Evolutionary conservation across 1,140 invertebrate genomes (phyloP), one percentile per base, ranked within the genome.

Genomic region (Plectus sambesii): DNA sequence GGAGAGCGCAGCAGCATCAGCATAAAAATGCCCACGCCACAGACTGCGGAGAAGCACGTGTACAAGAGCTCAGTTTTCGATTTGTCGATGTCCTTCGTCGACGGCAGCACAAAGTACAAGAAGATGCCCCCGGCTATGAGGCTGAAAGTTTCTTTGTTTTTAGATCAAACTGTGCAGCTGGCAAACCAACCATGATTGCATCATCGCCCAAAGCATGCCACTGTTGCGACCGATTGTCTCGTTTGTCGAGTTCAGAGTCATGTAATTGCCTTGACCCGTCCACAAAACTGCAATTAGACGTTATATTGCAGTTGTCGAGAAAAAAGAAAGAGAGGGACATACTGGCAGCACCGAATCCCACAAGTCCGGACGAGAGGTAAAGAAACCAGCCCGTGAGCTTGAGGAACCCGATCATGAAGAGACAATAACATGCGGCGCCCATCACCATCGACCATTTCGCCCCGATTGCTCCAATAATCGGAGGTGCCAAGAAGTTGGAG

Each of bases 261-360:
- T 30, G 42, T 60, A 60, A 29, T 63, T 60, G 6, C 58, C 58
- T 33, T 63, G 61, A 15, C 55, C 59, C 36, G 60, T 61, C 47
- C 47, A 48, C 19, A 48, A 24, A 15, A 48, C 47, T 48, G 40
- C n/a, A 53, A n/a, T n/a, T n/a, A 30, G 12, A 26, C 12, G 49
- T 20, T 8, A 2, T 17, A 36, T 24, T 15, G 51, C 22, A 46
- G 20, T 12, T 22, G 8, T n/a, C 5, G 25, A 33, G 35, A 15
- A 12, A 12, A 12, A 12, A 12, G 39, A 12, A 9, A n/a, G n/a
- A n/a, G n/a, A n/a, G n/a, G n/a, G n/a, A n/a, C 36, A 44, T 51
- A 42, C 59, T 48, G 20, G 62, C 60, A 4, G 60, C 60, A 15
- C 59, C 62, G 5, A 62, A 15, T 8, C 60, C 60, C 22, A 64